A percentile compares a stretch with the other conserved stretches of the same genome.
Evolutionary conservation across 2,113 vertebrate genomes (phyloP).

Genomic region (Promerops cafer): DNA sequence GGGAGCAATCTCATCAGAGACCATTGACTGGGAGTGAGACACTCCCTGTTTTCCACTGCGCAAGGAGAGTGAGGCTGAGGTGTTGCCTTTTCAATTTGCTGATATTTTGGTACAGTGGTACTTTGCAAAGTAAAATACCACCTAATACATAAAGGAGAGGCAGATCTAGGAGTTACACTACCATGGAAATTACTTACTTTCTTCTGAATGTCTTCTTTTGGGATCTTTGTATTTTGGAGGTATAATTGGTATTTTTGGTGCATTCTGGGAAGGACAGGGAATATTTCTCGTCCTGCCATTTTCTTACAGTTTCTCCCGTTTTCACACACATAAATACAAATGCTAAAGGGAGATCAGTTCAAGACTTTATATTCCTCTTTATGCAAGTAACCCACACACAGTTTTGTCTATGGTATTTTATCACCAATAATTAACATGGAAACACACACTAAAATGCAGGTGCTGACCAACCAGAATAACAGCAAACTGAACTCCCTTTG

Average conservation of each 20-base stretch:
- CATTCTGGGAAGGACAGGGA: background rate
- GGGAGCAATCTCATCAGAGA: fast-evolving
- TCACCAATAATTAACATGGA: background rate
- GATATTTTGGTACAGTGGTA: background rate
- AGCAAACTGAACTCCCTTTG: background rate
- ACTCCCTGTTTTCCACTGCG: background rate
- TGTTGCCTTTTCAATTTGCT: background rate
- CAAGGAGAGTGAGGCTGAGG: too few species aligned
- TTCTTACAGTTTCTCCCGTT: background rate
- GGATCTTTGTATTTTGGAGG: background rate
- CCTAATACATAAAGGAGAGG: background rate
- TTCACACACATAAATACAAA: background rate
- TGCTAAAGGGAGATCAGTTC: background rate
- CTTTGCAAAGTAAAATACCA: background rate
- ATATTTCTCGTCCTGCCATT: background rate
- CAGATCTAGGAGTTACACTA: background rate
- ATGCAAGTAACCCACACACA: background rate
- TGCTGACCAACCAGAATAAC: background rate
- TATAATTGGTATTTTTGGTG: background rate
- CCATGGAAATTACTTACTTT: background rate
- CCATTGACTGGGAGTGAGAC: background rate
- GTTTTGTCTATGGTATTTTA: background rate
- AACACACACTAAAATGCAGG: background rate
- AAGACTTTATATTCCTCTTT: background rate
- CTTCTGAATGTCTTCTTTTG: background rate